A percentile compares a stretch with the other conserved stretches of the same genome.
Evolutionary conservation across 2,888 invertebrate species (phyloP).

Genomic region (Megaustenia siamemsis): DNA sequence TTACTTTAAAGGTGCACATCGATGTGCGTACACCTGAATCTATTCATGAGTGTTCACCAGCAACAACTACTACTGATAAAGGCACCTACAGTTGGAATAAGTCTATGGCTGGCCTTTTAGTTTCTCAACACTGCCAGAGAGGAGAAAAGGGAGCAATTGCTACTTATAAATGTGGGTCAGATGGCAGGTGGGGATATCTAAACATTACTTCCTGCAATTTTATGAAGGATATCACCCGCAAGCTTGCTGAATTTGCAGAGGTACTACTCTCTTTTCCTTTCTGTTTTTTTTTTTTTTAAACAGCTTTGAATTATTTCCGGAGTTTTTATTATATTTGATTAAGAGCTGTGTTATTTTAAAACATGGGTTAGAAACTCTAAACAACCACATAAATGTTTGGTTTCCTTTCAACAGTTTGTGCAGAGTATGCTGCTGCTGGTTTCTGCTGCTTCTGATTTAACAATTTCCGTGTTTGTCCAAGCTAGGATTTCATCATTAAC

Average conservation of each 20-base stretch:
- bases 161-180: conserved; percentile 83
- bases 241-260: conserved; percentile 76
- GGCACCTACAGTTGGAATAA: conserved; percentile 92
- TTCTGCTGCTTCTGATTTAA: no score
- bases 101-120: conserved; percentile 81
- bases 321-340: no score
- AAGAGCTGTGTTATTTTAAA: no score
- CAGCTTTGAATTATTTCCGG: no score
- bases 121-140: conserved; percentile 67
- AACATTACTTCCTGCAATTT: conserved; percentile 89
- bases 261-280: conserved; percentile 78
- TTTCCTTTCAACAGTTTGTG: no score
- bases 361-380: no score
- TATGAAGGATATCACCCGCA: conserved; percentile 89
- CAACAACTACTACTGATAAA: conserved; percentile 85
- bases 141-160: conserved; percentile 64
- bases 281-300: background rate
- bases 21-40: conserved; percentile 80
- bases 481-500: no score
- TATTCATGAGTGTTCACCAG: conserved; percentile 84
- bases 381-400: no score
- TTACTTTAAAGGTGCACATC: conserved; percentile 36
- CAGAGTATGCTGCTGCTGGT: no score
- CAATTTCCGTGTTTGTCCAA: no score
- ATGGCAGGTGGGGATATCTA: conserved; percentile 86